phyloP scores from a whole-genome alignment of 2,888 invertebrate species.

The Lymantria dispar region DNA sequence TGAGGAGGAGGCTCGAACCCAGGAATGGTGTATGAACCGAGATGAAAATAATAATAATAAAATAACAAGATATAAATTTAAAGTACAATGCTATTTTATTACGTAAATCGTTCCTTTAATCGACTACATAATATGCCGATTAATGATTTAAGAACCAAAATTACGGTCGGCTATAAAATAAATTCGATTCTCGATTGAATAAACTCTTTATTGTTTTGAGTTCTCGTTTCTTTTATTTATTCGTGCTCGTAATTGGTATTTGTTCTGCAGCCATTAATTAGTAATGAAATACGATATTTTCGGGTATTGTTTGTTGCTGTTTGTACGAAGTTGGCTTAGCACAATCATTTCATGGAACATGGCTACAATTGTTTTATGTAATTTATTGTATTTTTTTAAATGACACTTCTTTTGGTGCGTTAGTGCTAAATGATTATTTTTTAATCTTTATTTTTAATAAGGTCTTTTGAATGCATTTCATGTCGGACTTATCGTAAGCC shows the following conservation, averaged over 20 bases:
- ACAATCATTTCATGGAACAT: too few species aligned
- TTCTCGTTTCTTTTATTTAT: slow-evolving; percentile 53
- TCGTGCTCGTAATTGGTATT: slow-evolving; percentile 70
- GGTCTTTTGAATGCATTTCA: too few species aligned
- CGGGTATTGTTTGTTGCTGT: slow-evolving; percentile 42
- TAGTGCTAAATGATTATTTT: too few species aligned
- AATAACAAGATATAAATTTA: not conserved
- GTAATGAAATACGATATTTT: slow-evolving; percentile 73
- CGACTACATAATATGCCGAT: slow-evolving; percentile 31
- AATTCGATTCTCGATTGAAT: slow-evolving; percentile 46
- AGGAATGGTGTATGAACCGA: too few species aligned
- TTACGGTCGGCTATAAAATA: slow-evolving; percentile 64
- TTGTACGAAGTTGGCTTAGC: not conserved
- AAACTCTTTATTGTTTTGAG: slow-evolving; percentile 56
- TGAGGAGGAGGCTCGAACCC: too few species aligned
- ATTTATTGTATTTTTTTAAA: too few species aligned
- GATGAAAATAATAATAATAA: too few species aligned
- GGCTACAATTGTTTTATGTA: too few species aligned
- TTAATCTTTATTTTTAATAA: too few species aligned
- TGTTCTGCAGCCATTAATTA: slow-evolving; percentile 67
- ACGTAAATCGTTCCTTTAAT: slow-evolving; percentile 19
- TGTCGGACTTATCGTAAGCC: too few species aligned
- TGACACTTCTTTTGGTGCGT: too few species aligned
- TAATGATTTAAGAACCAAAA: slow-evolving; percentile 58
- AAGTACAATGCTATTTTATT: not conserved